Base-by-base conservation (phyloP, 2,888 invertebrate genomes). In the Sarcophaga caerulescens region DNA sequence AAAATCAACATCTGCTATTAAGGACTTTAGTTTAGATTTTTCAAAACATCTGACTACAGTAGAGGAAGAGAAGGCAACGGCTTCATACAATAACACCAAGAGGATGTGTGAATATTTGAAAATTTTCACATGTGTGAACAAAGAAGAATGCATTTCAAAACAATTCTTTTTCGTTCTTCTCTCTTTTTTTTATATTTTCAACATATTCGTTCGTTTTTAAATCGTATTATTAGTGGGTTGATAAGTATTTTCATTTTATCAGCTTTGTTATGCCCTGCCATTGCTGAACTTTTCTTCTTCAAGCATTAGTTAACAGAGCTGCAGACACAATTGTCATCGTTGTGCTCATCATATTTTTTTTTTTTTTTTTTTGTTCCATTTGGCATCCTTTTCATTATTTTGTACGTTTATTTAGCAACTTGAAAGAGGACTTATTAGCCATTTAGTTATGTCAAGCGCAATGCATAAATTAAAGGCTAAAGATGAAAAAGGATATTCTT, bases 401-500 rank as follows among this genome's bases (percentile, higher is more conserved):
- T 66, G 47, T 65, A n/a, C n/a, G 63, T 59, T 70, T 77, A 69
- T 19, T 66, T 62, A 57, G 66, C 11, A 14, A 35, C 66, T 60
- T 25, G 23, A 68, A 68, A 47, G 44, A 68, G 52, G 66, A 78
- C 81, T 80, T 85, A 85, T 85, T 85, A 85, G 85, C 76, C 82
- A 80, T 85, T 85, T 79, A 81, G 82, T 77, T 79, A 73, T 82
- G 73, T 85, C 82, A 80, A 76, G 85, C 71, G 79, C 76, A 81
- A 81, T 85, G 85, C 80, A 85, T 85, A 83, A 85, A 85, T 85
- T 85, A 86, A 86, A 84, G 60, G 78, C 75, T 78, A 84, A 86
- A 86, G 70, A 84, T 81, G 66, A 80, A 84, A 84, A 84, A 80
- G 69, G 65, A 76, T 79, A 79, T 44, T 25, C 52, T 66, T 84